phyloP scores from a whole-genome alignment of 2,113 vertebrate species.

The Cephalopholis sonnerati region DNA sequence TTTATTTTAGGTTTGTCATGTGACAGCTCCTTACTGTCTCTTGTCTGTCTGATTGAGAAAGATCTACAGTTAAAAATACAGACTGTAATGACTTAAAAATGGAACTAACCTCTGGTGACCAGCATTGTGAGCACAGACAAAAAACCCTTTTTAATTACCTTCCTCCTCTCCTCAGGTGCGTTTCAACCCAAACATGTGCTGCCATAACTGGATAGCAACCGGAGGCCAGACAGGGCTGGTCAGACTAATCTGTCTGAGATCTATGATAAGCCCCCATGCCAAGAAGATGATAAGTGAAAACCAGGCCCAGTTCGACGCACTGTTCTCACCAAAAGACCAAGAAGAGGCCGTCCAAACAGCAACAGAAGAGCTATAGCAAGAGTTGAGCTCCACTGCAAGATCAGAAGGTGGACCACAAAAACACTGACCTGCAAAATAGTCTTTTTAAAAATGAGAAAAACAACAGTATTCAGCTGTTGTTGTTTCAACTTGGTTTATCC shows the following conservation, averaged over 20 bases:
- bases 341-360: constrained; percentile 18
- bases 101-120: too few relatives aligned
- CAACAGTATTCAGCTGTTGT: neutral
- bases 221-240: constrained; percentile 92
- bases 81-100: too few relatives aligned
- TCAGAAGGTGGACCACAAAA: constrained; percentile 2
- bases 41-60: too few relatives aligned
- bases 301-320: constrained; percentile 82
- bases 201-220: constrained; percentile 89
- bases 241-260: constrained; percentile 87
- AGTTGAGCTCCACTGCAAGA: neutral
- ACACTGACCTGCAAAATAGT: neutral
- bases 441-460: neutral
- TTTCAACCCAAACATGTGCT: constrained; percentile 93
- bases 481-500: neutral
- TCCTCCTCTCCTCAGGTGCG: constrained; percentile 86
- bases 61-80: too few relatives aligned
- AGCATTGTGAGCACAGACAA: too few relatives aligned
- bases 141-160: neutral
- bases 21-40: too few relatives aligned
- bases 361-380: constrained; percentile 51
- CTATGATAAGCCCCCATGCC: constrained; percentile 78
- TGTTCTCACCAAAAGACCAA: constrained; percentile 55
- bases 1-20: too few relatives aligned
- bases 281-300: constrained; percentile 78